Base-by-base conservation (phyloP, 2,797 vertebrate genomes). In the Gallirallus australis region DNA sequence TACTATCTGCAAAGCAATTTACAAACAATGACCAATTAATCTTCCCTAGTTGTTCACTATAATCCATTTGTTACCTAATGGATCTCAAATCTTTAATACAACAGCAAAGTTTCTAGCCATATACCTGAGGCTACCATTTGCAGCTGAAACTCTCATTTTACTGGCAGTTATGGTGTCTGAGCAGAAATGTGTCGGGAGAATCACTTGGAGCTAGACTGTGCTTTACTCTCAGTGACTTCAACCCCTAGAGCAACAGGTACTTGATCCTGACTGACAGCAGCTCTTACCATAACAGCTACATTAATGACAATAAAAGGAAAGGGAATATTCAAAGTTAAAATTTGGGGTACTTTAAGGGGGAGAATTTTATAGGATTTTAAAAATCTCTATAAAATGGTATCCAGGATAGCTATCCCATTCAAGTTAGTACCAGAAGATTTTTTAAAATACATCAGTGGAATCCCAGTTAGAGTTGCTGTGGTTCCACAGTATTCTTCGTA, bases 21-120 rank as follows among this genome's bases (percentile, higher is more conserved):
- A 90, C 69, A 88, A 96, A 95, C 72, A 94, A 81, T 86, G 82
- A 79, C 50, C 39, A 93, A 94, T 94, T 97, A 94, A 90, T 91
- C 76, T 94, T 93, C 30, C 83, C 37, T 25, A 78, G 61, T 78
- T 80, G 45, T 16, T 90, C 60, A 54, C 14, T 69, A 21, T 86
- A 91, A 92, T 90, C 57, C 39, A 82, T 89, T 93, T 65, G 93
- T 96, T 95, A 81, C 42, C 23, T 96, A 93, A 95, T 83, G 78
- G 84, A 81, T 78, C n/a, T 19, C 47, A 86, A 72, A 81, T 75
- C 61, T 57, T 85, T 59, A 69, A 59, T 72, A 66, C 16, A 86
- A 50, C 64, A 80, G 19, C 9, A 57, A 85, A 77, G 13, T 82
- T 92, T 71, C 72, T 77, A 53, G 66, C 57, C 50, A 23, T 57